A percentile compares a stretch with the other conserved stretches of the same genome.
Evolutionary conservation across 2,888 invertebrate species (phyloP).

Genomic region (Nysson spinosus): DNA sequence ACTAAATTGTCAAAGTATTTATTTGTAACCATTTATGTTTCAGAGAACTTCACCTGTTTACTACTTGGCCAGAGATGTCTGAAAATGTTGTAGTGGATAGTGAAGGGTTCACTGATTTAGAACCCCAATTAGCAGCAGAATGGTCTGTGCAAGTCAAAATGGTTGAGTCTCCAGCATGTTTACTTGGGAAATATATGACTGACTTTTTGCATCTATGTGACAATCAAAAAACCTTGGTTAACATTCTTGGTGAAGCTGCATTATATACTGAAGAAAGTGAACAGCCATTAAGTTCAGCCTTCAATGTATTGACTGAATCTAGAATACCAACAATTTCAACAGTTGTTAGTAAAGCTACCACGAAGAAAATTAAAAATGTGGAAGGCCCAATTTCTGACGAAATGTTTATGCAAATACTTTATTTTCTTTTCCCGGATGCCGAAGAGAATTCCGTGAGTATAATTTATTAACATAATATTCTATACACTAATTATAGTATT

Average conservation of each 20-base stretch:
- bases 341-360: conserved; percentile 80
- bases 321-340: conserved; percentile 83
- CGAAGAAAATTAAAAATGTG: conserved; percentile 79
- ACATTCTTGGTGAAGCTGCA: conserved; percentile 80
- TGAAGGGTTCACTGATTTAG: conserved; percentile 91
- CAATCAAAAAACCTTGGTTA: conserved; percentile 77
- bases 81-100: conserved; percentile 94
- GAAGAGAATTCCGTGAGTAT: conserved; percentile 80
- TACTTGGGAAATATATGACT: conserved; percentile 86
- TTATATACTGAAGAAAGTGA: conserved; percentile 71
- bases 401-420: conserved; percentile 86
- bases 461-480: too few relatives aligned
- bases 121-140: conserved; percentile 88
- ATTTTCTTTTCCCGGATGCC: conserved; percentile 93
- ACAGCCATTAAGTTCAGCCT: conserved; percentile 74
- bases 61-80: conserved; percentile 91
- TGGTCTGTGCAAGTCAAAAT: conserved; percentile 87
- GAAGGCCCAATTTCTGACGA: conserved; percentile 89
- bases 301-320: conserved; percentile 87
- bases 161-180: conserved; percentile 84
- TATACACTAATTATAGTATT: too few relatives aligned
- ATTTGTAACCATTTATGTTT: too few relatives aligned
- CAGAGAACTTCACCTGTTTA: conserved; percentile 86
- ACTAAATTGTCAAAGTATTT: neutral
- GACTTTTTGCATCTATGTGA: conserved; percentile 85